These are phyloP conservation scores for Phylloscopus trochiloides DNA, from an alignment of 2,113 vertebrate genomes.

Conservation along the genomic window DNA sequence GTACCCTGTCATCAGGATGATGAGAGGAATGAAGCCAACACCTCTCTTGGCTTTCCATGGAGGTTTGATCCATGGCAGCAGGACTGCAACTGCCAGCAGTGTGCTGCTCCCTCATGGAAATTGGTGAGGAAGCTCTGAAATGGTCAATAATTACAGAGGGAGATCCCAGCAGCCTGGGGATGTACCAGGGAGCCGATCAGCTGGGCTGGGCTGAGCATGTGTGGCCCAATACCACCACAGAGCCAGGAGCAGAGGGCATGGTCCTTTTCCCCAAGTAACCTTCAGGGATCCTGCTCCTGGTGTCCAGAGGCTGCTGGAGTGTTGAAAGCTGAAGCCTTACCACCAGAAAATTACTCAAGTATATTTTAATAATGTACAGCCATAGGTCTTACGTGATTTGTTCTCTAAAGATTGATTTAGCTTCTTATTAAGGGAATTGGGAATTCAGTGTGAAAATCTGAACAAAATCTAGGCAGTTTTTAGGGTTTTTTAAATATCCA, in stretches of 20 bases:
- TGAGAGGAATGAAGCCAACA: background rate
- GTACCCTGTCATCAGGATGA: background rate
- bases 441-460: slow-evolving; percentile 23
- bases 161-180: fast-evolving
- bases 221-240: fast-evolving
- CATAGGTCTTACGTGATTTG: slow-evolving; percentile 25
- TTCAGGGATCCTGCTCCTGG: background rate
- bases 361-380: slow-evolving; percentile 53
- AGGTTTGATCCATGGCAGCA: background rate
- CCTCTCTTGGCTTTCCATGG: background rate
- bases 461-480: background rate
- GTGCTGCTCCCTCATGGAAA: background rate
- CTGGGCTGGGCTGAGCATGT: background rate
- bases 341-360: background rate
- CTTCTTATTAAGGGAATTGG: slow-evolving; percentile 59
- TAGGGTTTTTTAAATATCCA: slow-evolving; percentile 14
- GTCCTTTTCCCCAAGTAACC: background rate
- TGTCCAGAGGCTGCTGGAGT: background rate
- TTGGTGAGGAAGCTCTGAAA: background rate
- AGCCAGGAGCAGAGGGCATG: fast-evolving
- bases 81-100: background rate
- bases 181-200: background rate
- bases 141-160: background rate
- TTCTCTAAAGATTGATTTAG: slow-evolving; percentile 58
- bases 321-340: background rate